Evolutionary conservation across 23 tunicate species (phyloP), one percentile per base, ranked within the genome.

Genomic region (Trididemnum clinides): DNA sequence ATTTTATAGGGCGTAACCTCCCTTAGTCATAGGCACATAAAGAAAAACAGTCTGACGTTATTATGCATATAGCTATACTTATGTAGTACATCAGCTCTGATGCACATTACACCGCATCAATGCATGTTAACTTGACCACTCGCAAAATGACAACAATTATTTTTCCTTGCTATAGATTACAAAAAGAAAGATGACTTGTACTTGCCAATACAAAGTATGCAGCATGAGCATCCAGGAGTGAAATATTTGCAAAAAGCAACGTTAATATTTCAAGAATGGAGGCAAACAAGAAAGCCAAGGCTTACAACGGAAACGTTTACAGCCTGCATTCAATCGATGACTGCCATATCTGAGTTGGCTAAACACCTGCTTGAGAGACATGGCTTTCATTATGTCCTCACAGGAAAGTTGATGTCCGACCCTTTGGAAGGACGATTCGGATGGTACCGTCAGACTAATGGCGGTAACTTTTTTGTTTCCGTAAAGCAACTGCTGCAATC

Each of bases 361-460:
- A 20, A 10, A 27, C 38, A 74, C 34, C 25, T 74, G 57, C 80
- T 23, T 3, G 29, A 74, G 20, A 37, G 80, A 38, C 80, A 74
- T 74, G 80, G 58, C 5, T 74, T 74, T 74, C 34, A 28, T 7
- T 74, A 37, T 22, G 80, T 37, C 32, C 26, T 74, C 18, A 28
- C 80, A 36, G 80, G 80, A 74, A 74, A 38, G 10, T 29, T 74
- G 33, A 38, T 74, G 58, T 74, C 80, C n/a, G 80, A 74, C 26
- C 57, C 58, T 3, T 23, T 74, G 5, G 57, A 74, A 74, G 80
- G 80, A 21, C 80, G 80, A 10, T 74, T 74, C 23, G 80, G 80
- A 18, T 74, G 80, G 80, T 74, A 74, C 58, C 58, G 57, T 10
- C 80, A 74, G 23, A 31, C 34, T 23, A 38, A 38, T 74, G 80